Percentiles rank a stretch among this genome's conserved stretches.
Conservation (phyloP, 2,113 vertebrate species). For the Typhlomys cinereus region DNA sequence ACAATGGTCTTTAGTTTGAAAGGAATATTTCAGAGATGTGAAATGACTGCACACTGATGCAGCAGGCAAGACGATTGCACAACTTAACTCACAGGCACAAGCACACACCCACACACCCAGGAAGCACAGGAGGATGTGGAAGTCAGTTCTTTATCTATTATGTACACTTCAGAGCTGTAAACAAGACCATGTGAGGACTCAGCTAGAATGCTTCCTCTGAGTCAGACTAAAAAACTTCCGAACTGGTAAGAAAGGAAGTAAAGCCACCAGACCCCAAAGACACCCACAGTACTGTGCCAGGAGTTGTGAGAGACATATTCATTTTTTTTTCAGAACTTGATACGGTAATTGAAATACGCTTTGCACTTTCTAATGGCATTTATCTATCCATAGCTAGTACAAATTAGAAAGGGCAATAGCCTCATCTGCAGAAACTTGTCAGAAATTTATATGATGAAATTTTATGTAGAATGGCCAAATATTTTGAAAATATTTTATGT, state of each 20-base stretch:
- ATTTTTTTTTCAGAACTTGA: background rate
- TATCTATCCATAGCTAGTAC: background rate
- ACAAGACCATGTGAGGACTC: constrained; percentile 77
- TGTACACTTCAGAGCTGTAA: constrained; percentile 75
- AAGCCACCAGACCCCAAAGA: constrained; percentile 49
- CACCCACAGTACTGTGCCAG: constrained; percentile 38
- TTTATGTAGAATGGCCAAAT: background rate
- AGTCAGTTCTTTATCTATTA: constrained; percentile 78
- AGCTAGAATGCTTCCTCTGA: constrained; percentile 80
- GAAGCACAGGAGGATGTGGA: constrained; percentile 73
- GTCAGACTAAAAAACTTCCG: constrained; percentile 78
- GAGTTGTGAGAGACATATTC: background rate
- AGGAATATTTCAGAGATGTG: constrained; percentile 50
- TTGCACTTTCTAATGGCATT: background rate
- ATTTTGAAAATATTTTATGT: background rate
- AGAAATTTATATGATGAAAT: background rate
- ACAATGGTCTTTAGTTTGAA: background rate
- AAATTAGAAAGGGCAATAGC: background rate
- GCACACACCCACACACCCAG: constrained; percentile 77
- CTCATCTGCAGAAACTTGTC: background rate
- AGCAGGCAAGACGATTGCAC: constrained; percentile 62
- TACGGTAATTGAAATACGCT: constrained; percentile 35
- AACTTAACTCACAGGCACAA: constrained; percentile 59
- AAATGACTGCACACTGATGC: constrained; percentile 52
- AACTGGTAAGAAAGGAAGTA: constrained; percentile 71